A percentile compares a stretch with the other conserved stretches of the same genome.
Conservation (phyloP, 2,888 invertebrate species). For the Rhodophaea formosa region DNA sequence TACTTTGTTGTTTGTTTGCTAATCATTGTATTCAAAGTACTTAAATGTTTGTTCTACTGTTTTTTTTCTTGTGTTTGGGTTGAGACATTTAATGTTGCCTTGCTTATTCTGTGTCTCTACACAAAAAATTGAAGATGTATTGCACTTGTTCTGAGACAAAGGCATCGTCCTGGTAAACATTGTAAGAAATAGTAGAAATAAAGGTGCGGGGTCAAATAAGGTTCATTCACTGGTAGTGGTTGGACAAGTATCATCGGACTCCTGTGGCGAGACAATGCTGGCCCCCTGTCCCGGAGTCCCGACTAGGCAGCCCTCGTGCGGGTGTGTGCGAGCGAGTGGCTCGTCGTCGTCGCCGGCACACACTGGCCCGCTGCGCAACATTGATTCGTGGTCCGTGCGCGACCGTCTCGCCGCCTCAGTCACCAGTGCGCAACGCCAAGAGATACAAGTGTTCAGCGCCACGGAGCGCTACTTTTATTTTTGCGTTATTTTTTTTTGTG, state of each 20-base stretch:
- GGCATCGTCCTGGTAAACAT: neutral
- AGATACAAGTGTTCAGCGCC: slow-evolving; percentile 63
- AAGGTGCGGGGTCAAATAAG: slow-evolving; percentile 41
- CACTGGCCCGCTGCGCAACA: slow-evolving; percentile 67
- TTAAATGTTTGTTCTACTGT: neutral
- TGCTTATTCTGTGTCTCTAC: neutral
- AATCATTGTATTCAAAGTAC: neutral
- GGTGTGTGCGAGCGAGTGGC: slow-evolving; percentile 44
- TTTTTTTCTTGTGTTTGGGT: neutral
- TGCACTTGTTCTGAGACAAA: slow-evolving; percentile 1
- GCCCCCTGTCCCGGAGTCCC: slow-evolving; percentile 34
- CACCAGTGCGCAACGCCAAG: slow-evolving; percentile 77
- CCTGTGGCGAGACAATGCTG: slow-evolving; percentile 50
- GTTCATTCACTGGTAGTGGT: slow-evolving; percentile 53
- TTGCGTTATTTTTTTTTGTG: slow-evolving; percentile 66
- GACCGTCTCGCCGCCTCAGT: slow-evolving; percentile 62
- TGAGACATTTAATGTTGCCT: neutral
- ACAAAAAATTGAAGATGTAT: neutral
- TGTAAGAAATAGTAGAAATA: slow-evolving; percentile 15
- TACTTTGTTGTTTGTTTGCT: neutral
- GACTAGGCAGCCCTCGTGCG: slow-evolving; percentile 36
- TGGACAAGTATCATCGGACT: slow-evolving; percentile 53
- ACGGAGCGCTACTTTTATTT: slow-evolving; percentile 60
- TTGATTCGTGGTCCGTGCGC: slow-evolving; percentile 73
- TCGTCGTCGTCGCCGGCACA: slow-evolving; percentile 46